phyloP scores from a whole-genome alignment of 2,113 vertebrate genomes.

The Mystacornis crossleyi region DNA sequence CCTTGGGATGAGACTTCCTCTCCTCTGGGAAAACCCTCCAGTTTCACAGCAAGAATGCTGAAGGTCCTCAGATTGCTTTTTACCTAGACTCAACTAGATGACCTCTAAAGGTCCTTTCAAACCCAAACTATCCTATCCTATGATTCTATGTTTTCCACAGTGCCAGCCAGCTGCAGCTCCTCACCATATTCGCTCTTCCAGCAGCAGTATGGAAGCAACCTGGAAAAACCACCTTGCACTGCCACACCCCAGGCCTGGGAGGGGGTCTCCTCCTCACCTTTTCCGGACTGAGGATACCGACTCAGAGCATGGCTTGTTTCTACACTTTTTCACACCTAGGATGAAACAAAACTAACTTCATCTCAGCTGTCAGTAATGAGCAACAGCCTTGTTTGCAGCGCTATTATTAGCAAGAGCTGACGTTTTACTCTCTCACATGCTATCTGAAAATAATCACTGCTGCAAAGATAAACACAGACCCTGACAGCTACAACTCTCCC shows the following conservation, averaged over 20 bases:
- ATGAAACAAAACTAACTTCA: conserved; percentile 6
- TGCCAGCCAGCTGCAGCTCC: not conserved
- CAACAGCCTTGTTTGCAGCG: not conserved
- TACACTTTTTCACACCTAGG: not conserved
- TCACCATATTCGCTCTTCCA: not conserved
- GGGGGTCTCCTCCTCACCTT: not conserved
- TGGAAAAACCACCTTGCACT: not conserved
- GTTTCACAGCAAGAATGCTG: not conserved
- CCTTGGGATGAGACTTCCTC: not conserved
- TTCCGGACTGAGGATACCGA: not conserved
- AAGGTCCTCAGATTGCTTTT: not conserved
- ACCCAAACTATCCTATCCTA: not conserved
- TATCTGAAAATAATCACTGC: conserved; percentile 45
- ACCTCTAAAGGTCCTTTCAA: not conserved
- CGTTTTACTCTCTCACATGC: not conserved
- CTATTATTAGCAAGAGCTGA: conserved; percentile 22
- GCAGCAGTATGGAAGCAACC: not conserved
- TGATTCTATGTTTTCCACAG: not conserved
- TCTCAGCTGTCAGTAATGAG: conserved; percentile 24
- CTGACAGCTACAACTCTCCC: not conserved
- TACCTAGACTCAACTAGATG: not conserved
- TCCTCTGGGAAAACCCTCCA: not conserved
- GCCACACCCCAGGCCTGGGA: not conserved
- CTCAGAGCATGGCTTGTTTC: not conserved
- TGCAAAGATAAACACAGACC: conserved; percentile 41